These are phyloP conservation scores for Terrapene triunguis DNA, from an alignment of 2,113 vertebrate species.

Conservation along the genomic window DNA sequence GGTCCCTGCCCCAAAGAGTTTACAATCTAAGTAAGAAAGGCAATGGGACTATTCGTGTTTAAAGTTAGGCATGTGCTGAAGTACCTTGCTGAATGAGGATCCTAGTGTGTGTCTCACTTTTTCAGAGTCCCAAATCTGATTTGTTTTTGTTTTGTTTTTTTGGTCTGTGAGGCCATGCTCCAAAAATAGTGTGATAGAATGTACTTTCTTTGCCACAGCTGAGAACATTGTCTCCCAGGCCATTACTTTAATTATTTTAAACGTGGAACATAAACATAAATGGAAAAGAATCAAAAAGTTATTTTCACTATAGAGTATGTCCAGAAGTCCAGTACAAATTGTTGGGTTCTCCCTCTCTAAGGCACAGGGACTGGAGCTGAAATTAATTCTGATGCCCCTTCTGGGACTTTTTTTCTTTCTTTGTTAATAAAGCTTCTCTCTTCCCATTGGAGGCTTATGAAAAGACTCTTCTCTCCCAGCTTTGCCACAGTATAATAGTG, in stretches of 20 bases:
- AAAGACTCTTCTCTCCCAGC: background rate
- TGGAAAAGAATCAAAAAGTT: background rate
- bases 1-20: background rate
- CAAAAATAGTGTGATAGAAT: background rate
- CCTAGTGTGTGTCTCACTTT: background rate
- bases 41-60: background rate
- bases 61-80: background rate
- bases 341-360: background rate
- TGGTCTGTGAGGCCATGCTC: background rate
- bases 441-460: background rate
- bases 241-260: background rate
- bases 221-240: background rate
- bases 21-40: background rate
- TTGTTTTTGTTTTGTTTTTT: background rate
- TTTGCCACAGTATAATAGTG: background rate
- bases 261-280: background rate
- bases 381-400: background rate
- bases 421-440: background rate
- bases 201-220: background rate
- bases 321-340: background rate
- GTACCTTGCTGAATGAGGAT: background rate
- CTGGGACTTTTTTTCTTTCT: background rate
- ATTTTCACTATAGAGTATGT: background rate
- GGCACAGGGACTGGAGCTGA: rapidly evolving
- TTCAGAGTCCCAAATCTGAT: background rate